Conservation (phyloP, 2,888 invertebrate genomes). For the Andrena bucephala region DNA sequence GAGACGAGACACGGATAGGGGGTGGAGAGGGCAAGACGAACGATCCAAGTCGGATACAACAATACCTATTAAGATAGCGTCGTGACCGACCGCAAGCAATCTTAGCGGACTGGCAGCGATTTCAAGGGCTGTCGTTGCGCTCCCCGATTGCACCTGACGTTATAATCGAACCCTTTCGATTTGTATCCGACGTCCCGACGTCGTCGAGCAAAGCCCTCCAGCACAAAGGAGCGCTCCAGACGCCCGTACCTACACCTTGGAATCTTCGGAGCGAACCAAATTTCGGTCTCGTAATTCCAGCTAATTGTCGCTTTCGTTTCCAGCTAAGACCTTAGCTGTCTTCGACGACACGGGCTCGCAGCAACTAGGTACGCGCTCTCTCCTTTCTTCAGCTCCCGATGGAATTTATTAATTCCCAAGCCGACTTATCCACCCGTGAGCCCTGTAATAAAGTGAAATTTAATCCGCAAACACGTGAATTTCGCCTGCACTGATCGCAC, state of each 20-base stretch:
- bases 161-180: conserved; percentile 62
- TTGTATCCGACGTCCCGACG: conserved; percentile 44
- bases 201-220: too few relatives aligned
- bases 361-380: conserved; percentile 18
- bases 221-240: conserved; percentile 12
- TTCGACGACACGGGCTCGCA: neutral
- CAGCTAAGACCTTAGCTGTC: conserved; percentile 35
- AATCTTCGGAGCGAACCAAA: conserved; percentile 37
- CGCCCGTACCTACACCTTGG: neutral
- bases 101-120: conserved; percentile 58
- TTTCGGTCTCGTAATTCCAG: conserved; percentile 40
- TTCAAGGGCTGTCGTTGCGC: conserved; percentile 50
- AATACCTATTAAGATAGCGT: conserved; percentile 71
- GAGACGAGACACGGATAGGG: neutral
- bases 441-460: conserved; percentile 17
- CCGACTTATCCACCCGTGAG: conserved; percentile 7
- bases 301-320: conserved; percentile 45
- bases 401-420: conserved; percentile 44
- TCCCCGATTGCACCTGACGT: conserved; percentile 63
- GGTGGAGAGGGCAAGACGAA: conserved; percentile 28
- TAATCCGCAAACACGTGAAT: neutral
- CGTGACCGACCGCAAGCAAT: conserved; percentile 68
- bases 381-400: conserved; percentile 21
- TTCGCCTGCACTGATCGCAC: too few relatives aligned
- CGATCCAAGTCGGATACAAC: conserved; percentile 64